phyloP scores from a whole-genome alignment of 2,888 invertebrate species.

The Pachliopta kotzebuea region DNA sequence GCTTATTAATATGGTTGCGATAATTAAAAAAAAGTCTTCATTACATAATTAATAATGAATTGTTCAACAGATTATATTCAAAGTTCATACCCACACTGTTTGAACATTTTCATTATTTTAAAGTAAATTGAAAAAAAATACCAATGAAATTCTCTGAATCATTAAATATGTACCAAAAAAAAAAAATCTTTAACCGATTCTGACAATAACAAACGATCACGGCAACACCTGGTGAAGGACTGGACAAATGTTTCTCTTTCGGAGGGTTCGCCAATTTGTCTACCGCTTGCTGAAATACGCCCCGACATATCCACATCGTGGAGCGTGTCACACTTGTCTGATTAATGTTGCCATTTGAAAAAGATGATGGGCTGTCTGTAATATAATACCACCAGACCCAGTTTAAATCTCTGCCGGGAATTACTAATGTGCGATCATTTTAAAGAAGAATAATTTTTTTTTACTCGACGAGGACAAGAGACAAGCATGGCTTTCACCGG shows the following conservation, averaged over 20 bases:
- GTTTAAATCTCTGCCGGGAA: neutral
- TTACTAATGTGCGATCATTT: neutral
- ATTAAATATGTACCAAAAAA: neutral
- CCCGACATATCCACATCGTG: conserved; percentile 13
- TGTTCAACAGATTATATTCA: neutral
- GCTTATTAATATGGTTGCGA: too few species aligned
- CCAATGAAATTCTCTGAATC: neutral
- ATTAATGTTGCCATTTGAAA: conserved; percentile 1
- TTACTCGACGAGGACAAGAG: too few species aligned
- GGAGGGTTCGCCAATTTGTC: conserved; percentile 19
- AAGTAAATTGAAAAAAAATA: neutral
- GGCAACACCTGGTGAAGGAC: conserved; percentile 14
- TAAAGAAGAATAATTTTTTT: neutral
- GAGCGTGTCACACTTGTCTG: conserved; percentile 12
- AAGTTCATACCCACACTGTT: neutral
- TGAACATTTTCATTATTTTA: neutral
- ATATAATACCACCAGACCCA: neutral
- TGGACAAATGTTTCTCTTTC: conserved; percentile 20
- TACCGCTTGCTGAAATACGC: conserved; percentile 10
- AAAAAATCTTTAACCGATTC: neutral
- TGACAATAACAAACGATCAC: conserved; percentile 11
- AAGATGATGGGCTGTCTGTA: conserved; percentile 2
- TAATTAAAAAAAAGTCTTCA: too few species aligned
- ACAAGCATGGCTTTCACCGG: too few species aligned
- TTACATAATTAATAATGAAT: too few species aligned